Evolutionary conservation across 2,888 invertebrate genomes (phyloP), one percentile per base, ranked within the genome.

Genomic region (Hirtodrosophila trivittata): DNA sequence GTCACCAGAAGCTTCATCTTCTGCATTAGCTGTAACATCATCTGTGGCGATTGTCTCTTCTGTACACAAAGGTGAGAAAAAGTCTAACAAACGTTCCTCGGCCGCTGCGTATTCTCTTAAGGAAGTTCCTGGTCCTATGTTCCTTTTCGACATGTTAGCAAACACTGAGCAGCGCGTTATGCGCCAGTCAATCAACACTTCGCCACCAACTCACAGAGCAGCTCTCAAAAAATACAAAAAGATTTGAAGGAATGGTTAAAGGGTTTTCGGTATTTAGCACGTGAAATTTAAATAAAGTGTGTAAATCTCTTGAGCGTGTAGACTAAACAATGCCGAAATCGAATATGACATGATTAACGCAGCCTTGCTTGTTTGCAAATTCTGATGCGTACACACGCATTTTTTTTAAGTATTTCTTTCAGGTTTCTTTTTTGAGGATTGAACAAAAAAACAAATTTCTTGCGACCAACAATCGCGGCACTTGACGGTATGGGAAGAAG

Each of bases 261-360:
- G 43, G 28, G 65, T 55, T 59, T 55, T 41, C 42, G 9, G 54
- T 73, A 82, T 83, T 76, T 80, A 67, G 63, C 84, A 81, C 86
- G 81, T 86, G 77, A 86, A 81, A 76, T 83, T 80, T 81, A 60
- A 67, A 83, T 59, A 66, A 67, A 75, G 52, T 58, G 39, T 30
- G 18, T 52, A 13, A 38, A 47, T 47, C 25, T 33, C 52, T 83
- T 10, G 39, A 47, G 16, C 38, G 10, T 54, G 37, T 45, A 32
- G 63, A 55, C 51, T 42, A 63, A 62, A 70, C 63, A 73, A 64
- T 59, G 43, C 57, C 64, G 33, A 46, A 73, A 47, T 50, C 14
- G 10, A 47, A 30, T 51, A 50, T 66, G 84, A 80, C 80, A 80
- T 66, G 49, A 56, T 73, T 63, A 39, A 39, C 65, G 28, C 32